Base-by-base conservation (phyloP, 1,140 invertebrate species). In the Drosophila watanabei region DNA sequence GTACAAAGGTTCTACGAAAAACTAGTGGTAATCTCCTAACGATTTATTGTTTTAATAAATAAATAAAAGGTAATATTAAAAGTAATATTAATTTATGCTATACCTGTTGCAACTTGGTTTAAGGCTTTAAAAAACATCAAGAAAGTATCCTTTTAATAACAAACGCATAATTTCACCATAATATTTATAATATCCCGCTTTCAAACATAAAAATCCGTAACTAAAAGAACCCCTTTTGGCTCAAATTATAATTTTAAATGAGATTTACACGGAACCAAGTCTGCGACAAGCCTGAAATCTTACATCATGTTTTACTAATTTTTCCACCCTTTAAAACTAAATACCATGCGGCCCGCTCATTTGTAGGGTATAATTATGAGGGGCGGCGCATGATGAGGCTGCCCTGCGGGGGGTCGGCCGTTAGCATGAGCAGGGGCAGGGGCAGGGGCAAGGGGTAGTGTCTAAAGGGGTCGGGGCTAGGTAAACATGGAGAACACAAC, bases 401-500 rank as follows among this genome's bases (percentile, higher is more conserved):
- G n/a, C 41, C 62, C 52, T 35, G 24, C 24, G 10, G 30, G 45
- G 43, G 65, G 39, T 18, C 32, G 39, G 30, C 16, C 57, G 30
- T 24, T 45, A 37, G 20, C 33, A 37, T 32, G 13, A 8, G 32
- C 52, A 32, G 13, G 33, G 46, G 10, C 49, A 30, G 48, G 49
- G 49, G 28, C 28, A 35, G 14, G 41, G 33, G 39, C 39, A 49
- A 28, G 46, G 35, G 24, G 16, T 30, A 32, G 24, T 11, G 49
- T 9, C 10, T 20, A 28, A 57, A 43, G 60, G 60, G 48, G 39
- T 39, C 35, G 46, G 56, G 56, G 72, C 60, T 79, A 72, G 86
- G 85, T 85, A 89, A 89, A 86, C 79, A 89, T 82, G 71, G 49
- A 59, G 69, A 78, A 62, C 68, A 84, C 52, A 79, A 79, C 49